Conservation (phyloP, 2,113 vertebrate species). For the Lasiurus borealis region DNA sequence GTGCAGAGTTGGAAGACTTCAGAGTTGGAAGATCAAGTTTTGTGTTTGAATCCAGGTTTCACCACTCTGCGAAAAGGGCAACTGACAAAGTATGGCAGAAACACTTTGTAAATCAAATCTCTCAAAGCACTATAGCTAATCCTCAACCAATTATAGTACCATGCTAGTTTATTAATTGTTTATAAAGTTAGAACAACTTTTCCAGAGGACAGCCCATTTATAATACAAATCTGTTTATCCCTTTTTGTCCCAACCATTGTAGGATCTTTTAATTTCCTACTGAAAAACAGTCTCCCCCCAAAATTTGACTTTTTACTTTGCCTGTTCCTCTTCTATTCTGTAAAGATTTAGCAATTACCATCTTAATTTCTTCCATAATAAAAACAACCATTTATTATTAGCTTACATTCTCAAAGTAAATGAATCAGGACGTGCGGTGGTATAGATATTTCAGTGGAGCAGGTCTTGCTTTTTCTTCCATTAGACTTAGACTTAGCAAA, state of each 20-base stretch:
- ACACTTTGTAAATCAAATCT: constrained; percentile 14
- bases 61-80: neutral
- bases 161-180: neutral
- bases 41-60: neutral
- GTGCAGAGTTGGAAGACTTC: neutral
- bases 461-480: neutral
- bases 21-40: neutral
- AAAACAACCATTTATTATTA: neutral
- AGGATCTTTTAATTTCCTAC: no score
- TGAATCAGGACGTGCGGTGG: neutral
- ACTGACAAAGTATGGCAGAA: neutral
- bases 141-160: neutral
- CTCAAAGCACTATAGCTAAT: neutral
- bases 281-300: neutral
- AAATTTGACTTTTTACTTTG: neutral
- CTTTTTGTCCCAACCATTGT: neutral
- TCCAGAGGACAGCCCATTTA: neutral
- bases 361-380: neutral
- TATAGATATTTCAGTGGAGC: neutral
- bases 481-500: neutral
- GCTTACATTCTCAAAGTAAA: constrained; percentile 28
- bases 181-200: constrained; percentile 12
- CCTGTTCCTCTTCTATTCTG: neutral
- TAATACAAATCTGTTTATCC: neutral
- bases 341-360: neutral